Percentiles rank a stretch among this genome's conserved stretches.
phyloP scores from a whole-genome alignment of 92 coral and sea anemone genomes.

The Pocillopora meandrina region DNA sequence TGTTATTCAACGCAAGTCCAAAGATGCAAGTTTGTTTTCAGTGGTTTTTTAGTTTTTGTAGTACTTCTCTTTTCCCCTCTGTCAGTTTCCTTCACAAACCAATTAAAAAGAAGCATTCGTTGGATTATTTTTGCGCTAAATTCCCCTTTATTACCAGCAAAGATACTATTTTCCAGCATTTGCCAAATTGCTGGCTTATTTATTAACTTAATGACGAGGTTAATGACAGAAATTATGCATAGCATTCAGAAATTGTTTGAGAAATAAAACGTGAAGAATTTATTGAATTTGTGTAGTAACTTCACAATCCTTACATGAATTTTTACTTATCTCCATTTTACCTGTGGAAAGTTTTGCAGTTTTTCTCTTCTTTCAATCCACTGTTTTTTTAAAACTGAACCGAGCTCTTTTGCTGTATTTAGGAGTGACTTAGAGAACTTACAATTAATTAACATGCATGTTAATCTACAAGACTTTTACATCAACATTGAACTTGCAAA shows the following conservation, averaged over 20 bases:
- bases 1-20: neutral
- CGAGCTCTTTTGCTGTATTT: no score
- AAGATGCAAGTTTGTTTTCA: neutral
- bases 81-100: neutral
- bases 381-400: no score
- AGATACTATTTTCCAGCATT: constrained; percentile 29
- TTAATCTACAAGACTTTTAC: no score
- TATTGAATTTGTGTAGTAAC: neutral
- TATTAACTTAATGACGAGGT: constrained; percentile 42
- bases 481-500: no score
- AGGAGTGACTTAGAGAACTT: no score
- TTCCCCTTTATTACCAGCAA: constrained; percentile 7
- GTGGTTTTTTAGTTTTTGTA: neutral
- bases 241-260: constrained; percentile 37
- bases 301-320: neutral
- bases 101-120: neutral
- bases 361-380: neutral
- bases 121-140: neutral
- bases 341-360: no score
- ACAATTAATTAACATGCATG: no score
- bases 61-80: neutral
- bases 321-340: neutral
- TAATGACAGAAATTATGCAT: constrained; percentile 29
- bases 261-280: constrained; percentile 29
- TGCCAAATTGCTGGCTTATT: constrained; percentile 39